Conservation (phyloP, 2,888 invertebrate species). For the Daptonema setosum region DNA sequence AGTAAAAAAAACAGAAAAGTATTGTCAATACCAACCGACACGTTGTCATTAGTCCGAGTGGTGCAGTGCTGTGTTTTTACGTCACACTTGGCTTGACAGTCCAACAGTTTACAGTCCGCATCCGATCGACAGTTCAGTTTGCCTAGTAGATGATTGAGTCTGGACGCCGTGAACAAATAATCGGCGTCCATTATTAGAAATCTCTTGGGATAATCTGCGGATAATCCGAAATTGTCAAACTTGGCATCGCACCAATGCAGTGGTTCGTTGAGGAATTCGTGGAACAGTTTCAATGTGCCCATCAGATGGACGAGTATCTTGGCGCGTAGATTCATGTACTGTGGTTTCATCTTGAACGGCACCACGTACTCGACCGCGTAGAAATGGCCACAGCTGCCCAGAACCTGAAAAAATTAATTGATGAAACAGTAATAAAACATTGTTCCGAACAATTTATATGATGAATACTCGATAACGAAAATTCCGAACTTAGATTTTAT, state of each 20-base stretch:
- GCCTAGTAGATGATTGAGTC: constrained; percentile 16
- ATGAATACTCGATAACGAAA: no score
- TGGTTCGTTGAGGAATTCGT: constrained; percentile 28
- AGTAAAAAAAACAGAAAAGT: no score
- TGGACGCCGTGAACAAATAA: constrained; percentile 22
- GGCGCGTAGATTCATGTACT: constrained; percentile 22
- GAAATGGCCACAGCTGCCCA: constrained; percentile 32
- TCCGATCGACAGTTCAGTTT: constrained; percentile 15
- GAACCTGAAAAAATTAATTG: constrained; percentile 11
- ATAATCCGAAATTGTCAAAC: constrained; percentile 29
- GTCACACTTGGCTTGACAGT: constrained; percentile 17
- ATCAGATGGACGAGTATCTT: constrained; percentile 29
- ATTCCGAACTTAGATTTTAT: no score
- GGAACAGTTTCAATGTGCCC: constrained; percentile 26
- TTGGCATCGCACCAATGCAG: constrained; percentile 34
- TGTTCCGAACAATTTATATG: constrained; percentile 3
- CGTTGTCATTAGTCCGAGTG: constrained; percentile 20
- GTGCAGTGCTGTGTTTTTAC: constrained; percentile 17
- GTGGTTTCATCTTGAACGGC: constrained; percentile 24
- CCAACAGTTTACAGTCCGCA: constrained; percentile 19
- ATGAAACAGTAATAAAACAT: neutral
- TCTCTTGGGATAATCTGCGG: constrained; percentile 9
- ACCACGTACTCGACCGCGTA: constrained; percentile 30
- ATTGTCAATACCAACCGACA: no score
- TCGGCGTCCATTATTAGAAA: constrained; percentile 22